Conservation (phyloP, 2,113 vertebrate species). For the Geococcyx californianus region DNA sequence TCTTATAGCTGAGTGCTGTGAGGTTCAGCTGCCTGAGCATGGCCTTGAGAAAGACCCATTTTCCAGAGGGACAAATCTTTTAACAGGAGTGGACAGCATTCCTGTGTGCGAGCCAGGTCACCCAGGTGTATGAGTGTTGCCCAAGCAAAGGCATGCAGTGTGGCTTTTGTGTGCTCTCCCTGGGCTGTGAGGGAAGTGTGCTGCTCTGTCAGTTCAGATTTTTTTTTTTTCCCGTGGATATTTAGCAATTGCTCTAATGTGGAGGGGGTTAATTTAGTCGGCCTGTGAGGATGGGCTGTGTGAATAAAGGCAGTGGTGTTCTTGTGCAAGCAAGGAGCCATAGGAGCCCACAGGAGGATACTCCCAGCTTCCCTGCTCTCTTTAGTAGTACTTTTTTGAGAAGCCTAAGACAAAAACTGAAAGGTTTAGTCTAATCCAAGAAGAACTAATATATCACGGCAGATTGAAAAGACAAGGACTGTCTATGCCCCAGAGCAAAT, state of each 20-base stretch:
- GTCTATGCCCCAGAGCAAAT: neutral
- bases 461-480: neutral
- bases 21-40: neutral
- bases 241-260: neutral
- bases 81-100: neutral
- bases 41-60: neutral
- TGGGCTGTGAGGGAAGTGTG: neutral
- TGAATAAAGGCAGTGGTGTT: neutral
- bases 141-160: neutral
- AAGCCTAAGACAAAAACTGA: neutral
- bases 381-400: neutral
- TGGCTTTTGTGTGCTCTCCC: neutral
- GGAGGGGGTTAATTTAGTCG: neutral
- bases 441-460: neutral
- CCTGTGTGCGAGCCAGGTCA: rapidly evolving
- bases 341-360: neutral
- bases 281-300: neutral
- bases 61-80: neutral
- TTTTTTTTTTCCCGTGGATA: neutral
- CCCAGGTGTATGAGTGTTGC: neutral
- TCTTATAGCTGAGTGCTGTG: neutral
- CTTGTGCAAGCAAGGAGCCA: neutral
- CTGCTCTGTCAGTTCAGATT: neutral
- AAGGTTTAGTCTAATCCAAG: neutral
- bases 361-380: neutral